Evolutionary conservation across 2,113 vertebrate genomes (phyloP).

Genomic region (Sprattus sprattus): DNA sequence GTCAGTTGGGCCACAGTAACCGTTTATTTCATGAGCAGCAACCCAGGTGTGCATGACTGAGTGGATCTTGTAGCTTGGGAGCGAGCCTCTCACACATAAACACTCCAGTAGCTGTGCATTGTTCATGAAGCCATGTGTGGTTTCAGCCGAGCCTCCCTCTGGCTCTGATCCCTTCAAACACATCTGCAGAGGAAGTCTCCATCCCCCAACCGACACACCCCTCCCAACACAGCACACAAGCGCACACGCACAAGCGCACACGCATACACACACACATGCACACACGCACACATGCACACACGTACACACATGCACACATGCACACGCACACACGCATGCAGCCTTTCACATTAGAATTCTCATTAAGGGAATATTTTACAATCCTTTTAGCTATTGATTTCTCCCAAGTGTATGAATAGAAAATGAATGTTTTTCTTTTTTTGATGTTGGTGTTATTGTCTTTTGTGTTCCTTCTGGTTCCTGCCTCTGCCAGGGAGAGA

Average conservation of each 20-base stretch:
- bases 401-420: not conserved
- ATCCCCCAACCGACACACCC: not conserved
- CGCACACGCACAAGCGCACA: not conserved
- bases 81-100: not conserved
- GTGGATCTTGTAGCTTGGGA: not conserved
- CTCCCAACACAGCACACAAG: not conserved
- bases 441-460: not conserved
- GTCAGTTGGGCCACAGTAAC: not conserved
- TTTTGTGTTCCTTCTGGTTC: not conserved
- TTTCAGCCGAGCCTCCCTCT: not conserved
- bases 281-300: not conserved
- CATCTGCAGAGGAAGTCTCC: not conserved
- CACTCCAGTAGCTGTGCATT: too few relatives aligned
- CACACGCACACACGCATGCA: not conserved
- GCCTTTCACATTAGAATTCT: not conserved
- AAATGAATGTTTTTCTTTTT: not conserved
- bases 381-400: not conserved
- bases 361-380: not conserved
- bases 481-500: constrained; percentile 81
- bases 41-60: not conserved
- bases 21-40: not conserved
- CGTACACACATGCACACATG: not conserved
- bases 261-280: not conserved
- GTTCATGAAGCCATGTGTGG: too few relatives aligned
- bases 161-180: not conserved